Base-by-base conservation (phyloP, 2,888 invertebrate species). In the Ophioninae sp. region DNA sequence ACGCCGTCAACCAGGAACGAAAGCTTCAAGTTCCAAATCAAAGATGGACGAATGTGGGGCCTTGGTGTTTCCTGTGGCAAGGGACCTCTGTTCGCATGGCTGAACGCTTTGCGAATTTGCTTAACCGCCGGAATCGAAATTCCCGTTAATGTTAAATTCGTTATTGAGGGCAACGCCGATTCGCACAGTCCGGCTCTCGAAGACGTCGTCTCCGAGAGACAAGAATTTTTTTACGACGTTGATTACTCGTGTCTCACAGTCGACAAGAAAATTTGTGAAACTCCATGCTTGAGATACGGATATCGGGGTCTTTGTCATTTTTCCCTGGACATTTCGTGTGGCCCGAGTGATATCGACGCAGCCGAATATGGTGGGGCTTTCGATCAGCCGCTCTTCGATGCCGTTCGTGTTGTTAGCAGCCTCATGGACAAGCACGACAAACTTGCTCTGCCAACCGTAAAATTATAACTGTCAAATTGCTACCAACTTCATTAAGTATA, bases 61-160 rank as follows among this genome's bases (percentile, higher is more conserved):
- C 85, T 76, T 56, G 88, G 87, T 39, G 79, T 86, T 0, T 86
- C 87, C 17, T 78, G 85, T 20, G 86, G 87, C 67, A 88, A 88
- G 82, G 89, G 85, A 56, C 84, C 88, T 7, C 68, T 89, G 37
- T 62, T 86, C 20, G 87, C 86, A 79, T 89, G 89, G 89, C 81
- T 89, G 7, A 87, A 86, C 74, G 88, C 88, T 17, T 64, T 89
- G 7, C 83, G 86, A 84, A 73, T 87, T 57, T 88, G 84, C 73
- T 67, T 75, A 64, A 70, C 76, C n/a, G 74, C 85, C 7, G 86
- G 87, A 68, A 86, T 65, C 8, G 78, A 85, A 50, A 75, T 88
- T 20, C 88, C 88, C 20, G 86, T 88, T 7, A 89, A 89, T 44
- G 76, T 89, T 6, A 88, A 88, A 84, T 87, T 89, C 75, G 85